Evolutionary conservation across 2,797 vertebrate genomes (phyloP).

Genomic region (Channa striata): DNA sequence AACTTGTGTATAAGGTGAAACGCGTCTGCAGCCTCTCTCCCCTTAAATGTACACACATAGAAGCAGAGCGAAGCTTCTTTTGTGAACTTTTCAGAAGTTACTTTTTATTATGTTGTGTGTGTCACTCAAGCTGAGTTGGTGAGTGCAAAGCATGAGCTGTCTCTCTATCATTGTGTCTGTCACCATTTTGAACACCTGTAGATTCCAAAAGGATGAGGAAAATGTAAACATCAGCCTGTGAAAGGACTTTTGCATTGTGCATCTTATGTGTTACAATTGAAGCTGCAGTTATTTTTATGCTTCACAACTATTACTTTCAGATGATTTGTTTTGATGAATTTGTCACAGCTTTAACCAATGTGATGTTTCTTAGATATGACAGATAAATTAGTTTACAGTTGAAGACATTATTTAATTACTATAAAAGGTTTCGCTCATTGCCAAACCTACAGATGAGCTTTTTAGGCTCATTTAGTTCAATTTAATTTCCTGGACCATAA

Average conservation of each 20-base stretch:
- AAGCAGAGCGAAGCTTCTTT: slow-evolving; percentile 1
- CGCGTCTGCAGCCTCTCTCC: slow-evolving; percentile 8
- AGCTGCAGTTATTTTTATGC: slow-evolving; percentile 20
- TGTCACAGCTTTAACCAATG: slow-evolving; percentile 8
- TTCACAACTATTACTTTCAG: slow-evolving; percentile 15
- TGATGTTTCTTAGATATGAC: slow-evolving; percentile 10
- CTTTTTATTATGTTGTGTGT: slow-evolving; percentile 8
- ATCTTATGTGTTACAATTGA: slow-evolving; percentile 19
- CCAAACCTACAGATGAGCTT: too few species aligned
- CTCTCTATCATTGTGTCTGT: slow-evolving; percentile 24
- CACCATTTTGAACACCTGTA: slow-evolving; percentile 3
- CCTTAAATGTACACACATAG: neutral
- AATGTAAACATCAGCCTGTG: slow-evolving; percentile 36
- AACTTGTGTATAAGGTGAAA: slow-evolving; percentile 50
- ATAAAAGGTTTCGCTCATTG: neutral
- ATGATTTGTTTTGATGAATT: slow-evolving; percentile 19
- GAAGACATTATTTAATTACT: too few species aligned
- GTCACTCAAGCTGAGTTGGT: slow-evolving; percentile 21
- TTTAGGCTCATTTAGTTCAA: neutral
- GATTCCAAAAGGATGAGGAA: neutral
- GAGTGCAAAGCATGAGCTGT: slow-evolving; percentile 13
- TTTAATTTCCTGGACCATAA: neutral
- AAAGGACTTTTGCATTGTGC: slow-evolving; percentile 9
- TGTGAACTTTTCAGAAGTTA: slow-evolving; percentile 2
- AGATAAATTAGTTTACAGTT: neutral